A percentile compares a stretch with the other conserved stretches of the same genome.
Conservation (phyloP, 53 echinoderm and acorn worm species). For the Arbacia lixula region DNA sequence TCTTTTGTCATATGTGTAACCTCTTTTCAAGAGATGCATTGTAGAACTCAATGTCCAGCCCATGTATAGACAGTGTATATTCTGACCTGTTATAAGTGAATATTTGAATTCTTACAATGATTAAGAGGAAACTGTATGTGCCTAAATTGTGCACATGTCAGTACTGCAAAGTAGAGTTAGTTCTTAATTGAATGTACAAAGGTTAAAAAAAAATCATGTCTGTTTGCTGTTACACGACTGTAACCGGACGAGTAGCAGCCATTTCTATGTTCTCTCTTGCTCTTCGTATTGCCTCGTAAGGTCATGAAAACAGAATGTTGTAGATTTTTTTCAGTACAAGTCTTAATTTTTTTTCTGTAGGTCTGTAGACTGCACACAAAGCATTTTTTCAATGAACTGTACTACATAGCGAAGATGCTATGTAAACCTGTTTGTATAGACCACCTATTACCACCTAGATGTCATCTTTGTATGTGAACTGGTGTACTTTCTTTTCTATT, state of each 20-base stretch:
- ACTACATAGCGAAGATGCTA: slow-evolving; percentile 37
- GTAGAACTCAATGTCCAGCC: slow-evolving; percentile 18
- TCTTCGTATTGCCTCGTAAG: slow-evolving; percentile 45
- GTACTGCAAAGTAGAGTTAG: slow-evolving; percentile 53
- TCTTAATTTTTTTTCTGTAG: not conserved
- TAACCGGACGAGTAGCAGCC: slow-evolving; percentile 29
- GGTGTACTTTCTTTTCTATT: slow-evolving; percentile 43
- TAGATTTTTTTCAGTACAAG: not conserved
- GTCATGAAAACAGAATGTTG: slow-evolving; percentile 32
- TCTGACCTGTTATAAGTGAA: slow-evolving; percentile 56
- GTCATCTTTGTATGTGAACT: slow-evolving; percentile 50
- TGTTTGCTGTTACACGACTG: not conserved
- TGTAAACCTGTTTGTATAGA: slow-evolving; percentile 44
- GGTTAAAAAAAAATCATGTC: slow-evolving; percentile 14
- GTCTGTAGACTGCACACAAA: slow-evolving; percentile 24
- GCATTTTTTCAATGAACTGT: slow-evolving; percentile 37
- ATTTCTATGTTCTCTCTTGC: slow-evolving; percentile 52
- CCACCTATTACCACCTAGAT: slow-evolving; percentile 55
- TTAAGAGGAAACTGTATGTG: slow-evolving; percentile 53
- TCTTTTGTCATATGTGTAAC: slow-evolving; percentile 10
- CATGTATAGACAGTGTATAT: slow-evolving; percentile 58
- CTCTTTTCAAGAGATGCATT: slow-evolving; percentile 24
- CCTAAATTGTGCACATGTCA: slow-evolving; percentile 56
- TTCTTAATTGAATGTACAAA: slow-evolving; percentile 20
- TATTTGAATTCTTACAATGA: slow-evolving; percentile 55